Evolutionary conservation across 1,140 invertebrate genomes (phyloP), one percentile per base, ranked within the genome.

Genomic region (Lerema accius): DNA sequence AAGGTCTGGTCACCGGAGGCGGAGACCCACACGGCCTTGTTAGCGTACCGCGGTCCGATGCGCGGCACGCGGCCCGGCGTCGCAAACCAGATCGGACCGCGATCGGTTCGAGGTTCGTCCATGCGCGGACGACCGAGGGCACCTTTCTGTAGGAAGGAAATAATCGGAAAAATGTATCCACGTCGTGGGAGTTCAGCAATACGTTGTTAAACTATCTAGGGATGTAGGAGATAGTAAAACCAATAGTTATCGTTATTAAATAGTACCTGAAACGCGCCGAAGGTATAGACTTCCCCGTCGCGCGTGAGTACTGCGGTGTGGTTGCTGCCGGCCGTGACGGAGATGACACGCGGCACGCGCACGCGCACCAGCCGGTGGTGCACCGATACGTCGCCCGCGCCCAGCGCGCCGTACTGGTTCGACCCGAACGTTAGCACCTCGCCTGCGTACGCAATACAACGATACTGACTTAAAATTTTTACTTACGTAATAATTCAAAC

Each of bases 1-100:
- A 97, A 98, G 1, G 98, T 99, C 85, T 98, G 96, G 92, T 99
- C 98, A 0, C 96, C 97, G 23, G 97, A 97, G 13, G 98, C 98
- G 1, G 96, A 95, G 19, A 99, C 94, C 97, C 97, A 99, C 1
- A 96, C 97, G 0, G 97, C 98, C 78, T 96, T 94, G 69, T 97
- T 94, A 4, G 94, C 95, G 92, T 94, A 94, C 42, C 93, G 92
- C 0, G 95, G 94, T 0, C 96, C 96, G 42, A 97, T 92, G 40
- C 96, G 94, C 7, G 96, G 94, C 6, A 99, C 94, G 13, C 94
- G 90, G 4, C 94, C 96, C 0, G 98, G 97, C 15, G 95, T 93
- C 58, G 95, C 94, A 80, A 96, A 95, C 96, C 97, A 98, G 0
- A 87, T 60, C 0, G 83, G 77, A 6, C 70, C 66, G 4, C 85